These are phyloP conservation scores for Dorcus parallelipipedus DNA, from an alignment of 2,888 invertebrate genomes.

Conservation along the genomic window DNA sequence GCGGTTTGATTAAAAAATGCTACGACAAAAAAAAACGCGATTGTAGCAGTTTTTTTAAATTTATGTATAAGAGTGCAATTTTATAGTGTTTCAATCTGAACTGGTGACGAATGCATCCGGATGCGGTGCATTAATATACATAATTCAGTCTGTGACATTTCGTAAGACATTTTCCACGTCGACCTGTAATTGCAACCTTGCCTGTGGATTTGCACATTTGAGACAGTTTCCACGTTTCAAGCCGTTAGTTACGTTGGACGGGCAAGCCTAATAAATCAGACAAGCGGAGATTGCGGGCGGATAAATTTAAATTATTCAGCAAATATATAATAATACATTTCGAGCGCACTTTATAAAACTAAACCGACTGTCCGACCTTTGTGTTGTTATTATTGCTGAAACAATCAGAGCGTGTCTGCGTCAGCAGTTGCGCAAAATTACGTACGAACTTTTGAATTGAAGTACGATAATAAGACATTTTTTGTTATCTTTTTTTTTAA, in stretches of 20 bases:
- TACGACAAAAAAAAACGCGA: no score
- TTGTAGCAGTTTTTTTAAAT: no score
- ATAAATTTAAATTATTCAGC: background rate
- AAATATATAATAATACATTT: background rate
- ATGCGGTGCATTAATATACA: background rate
- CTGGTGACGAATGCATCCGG: background rate
- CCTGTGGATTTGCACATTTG: background rate
- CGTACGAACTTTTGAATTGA: background rate
- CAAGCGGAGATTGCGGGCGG: background rate
- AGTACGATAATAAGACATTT: no score
- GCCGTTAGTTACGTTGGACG: background rate
- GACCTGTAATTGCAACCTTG: no score
- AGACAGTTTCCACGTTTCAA: background rate
- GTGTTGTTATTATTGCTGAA: conserved; percentile 4
- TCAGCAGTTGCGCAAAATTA: conserved; percentile 33
- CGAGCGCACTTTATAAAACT: background rate
- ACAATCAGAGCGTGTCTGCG: conserved; percentile 36
- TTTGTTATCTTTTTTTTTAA: no score
- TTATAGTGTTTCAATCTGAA: no score
- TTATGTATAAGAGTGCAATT: no score
- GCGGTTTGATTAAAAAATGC: no score
- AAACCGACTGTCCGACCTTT: background rate
- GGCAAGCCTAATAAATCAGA: conserved; percentile 1
- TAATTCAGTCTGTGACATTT: conserved; percentile 1
- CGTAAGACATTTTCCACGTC: no score